phyloP scores from a whole-genome alignment of 2,113 vertebrate genomes.

The Aphyosemion australe region DNA sequence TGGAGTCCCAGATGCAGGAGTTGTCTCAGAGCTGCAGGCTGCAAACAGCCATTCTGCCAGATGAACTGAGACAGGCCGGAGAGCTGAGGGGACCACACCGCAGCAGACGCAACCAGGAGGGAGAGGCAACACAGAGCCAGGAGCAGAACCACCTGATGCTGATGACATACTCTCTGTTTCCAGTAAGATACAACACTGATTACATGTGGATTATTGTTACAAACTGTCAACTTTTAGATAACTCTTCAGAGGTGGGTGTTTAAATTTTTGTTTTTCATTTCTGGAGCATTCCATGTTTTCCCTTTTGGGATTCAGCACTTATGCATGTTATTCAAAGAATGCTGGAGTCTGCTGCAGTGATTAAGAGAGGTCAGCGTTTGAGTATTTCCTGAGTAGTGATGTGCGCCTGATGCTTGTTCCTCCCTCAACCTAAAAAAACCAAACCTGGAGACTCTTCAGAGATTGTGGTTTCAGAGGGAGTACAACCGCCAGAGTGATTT shows the following conservation, averaged over 20 bases:
- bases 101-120: constrained; percentile 78
- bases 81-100: constrained; percentile 62
- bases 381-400: constrained; percentile 13
- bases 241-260: background rate
- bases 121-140: constrained; percentile 2
- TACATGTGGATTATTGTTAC: background rate
- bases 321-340: constrained; percentile 35
- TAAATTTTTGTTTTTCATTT: constrained; percentile 3
- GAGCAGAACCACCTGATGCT: constrained; percentile 83
- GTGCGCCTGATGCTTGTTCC: constrained; percentile 11
- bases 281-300: constrained; percentile 12
- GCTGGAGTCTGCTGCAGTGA: constrained; percentile 28
- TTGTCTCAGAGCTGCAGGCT: constrained; percentile 54
- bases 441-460: constrained; percentile 29
- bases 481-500: background rate
- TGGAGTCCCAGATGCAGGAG: constrained; percentile 70
- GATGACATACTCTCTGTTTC: constrained; percentile 89
- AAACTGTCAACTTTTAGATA: background rate
- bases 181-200: constrained; percentile 71
- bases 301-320: constrained; percentile 15
- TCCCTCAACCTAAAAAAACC: constrained; percentile 7
- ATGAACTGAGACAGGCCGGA: background rate
- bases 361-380: constrained; percentile 12
- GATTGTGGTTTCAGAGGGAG: background rate
- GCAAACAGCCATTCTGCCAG: background rate